phyloP scores from a whole-genome alignment of 2,888 invertebrate species.

The Eupithecia insigniata region DNA sequence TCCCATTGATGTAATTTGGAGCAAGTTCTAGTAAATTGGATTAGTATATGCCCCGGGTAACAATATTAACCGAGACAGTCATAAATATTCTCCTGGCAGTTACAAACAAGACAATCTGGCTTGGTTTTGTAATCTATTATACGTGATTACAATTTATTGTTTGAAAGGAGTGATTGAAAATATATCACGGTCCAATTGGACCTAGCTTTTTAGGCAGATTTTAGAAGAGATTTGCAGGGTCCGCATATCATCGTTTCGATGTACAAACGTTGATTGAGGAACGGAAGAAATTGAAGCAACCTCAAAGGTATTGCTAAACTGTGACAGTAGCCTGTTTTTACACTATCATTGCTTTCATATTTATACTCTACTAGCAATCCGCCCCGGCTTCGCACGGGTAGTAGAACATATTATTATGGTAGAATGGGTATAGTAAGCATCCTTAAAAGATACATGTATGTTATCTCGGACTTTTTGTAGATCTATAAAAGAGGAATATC shows the following conservation, averaged over 20 bases:
- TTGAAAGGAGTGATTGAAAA: constrained; percentile 28
- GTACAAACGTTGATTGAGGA: not conserved
- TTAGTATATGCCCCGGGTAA: constrained; percentile 40
- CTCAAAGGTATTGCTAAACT: not conserved
- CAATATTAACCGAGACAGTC: constrained; percentile 40
- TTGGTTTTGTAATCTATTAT: constrained; percentile 37
- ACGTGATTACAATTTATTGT: constrained; percentile 25
- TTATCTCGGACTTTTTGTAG: no score
- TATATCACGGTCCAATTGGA: constrained; percentile 16
- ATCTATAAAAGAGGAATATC: no score
- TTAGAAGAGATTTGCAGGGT: not conserved
- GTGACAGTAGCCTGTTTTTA: no score
- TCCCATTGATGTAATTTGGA: constrained; percentile 27
- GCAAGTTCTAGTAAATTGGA: constrained; percentile 37
- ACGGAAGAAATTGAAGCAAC: no score
- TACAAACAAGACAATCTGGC: constrained; percentile 41
- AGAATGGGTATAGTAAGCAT: no score
- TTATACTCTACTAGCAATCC: no score
- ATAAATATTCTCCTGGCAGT: constrained; percentile 41
- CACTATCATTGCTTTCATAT: no score
- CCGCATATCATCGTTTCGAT: no score
- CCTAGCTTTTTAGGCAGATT: not conserved
- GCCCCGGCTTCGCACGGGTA: no score
- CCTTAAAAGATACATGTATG: no score
- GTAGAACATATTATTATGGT: no score